phyloP scores from a whole-genome alignment of 1,140 invertebrate species.

The Bombus cullumanus region DNA sequence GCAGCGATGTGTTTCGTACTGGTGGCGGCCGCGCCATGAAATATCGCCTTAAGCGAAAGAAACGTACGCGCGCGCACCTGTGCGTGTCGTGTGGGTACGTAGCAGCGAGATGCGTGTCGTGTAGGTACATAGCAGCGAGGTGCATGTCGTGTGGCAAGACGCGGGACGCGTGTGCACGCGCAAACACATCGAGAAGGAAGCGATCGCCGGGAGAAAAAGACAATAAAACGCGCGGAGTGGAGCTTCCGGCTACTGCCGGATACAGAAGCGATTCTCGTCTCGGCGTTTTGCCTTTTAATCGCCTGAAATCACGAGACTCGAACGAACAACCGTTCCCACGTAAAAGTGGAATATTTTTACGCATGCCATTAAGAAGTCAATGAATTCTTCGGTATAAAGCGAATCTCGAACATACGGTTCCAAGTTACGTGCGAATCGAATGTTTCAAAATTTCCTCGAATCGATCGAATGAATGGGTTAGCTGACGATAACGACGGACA shows the following conservation, averaged over 20 bases:
- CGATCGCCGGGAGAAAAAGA: constrained; percentile 12
- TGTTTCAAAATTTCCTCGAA: background rate
- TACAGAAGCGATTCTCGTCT: constrained; percentile 21
- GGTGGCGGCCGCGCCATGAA: constrained; percentile 36
- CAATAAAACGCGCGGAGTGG: constrained; percentile 13
- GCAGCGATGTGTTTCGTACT: constrained; percentile 65
- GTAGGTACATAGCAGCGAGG: too few relatives aligned
- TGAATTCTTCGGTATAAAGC: background rate
- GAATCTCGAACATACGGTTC: too few relatives aligned
- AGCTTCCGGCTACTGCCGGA: constrained; percentile 21
- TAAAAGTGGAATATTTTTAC: background rate
- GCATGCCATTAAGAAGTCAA: background rate
- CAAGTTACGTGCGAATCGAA: background rate
- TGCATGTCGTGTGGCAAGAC: background rate
- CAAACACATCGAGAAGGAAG: constrained; percentile 22
- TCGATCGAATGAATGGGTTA: background rate
- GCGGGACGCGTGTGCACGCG: background rate
- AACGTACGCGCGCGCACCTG: background rate
- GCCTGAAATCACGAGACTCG: background rate
- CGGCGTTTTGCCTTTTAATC: constrained; percentile 37
- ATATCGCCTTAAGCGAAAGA: constrained; percentile 56
- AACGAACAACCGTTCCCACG: constrained; percentile 17
- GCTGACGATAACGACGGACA: background rate
- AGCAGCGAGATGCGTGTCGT: background rate
- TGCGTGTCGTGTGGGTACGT: background rate